These are phyloP conservation scores for Serinus canaria DNA, from an alignment of 2,113 vertebrate species.

Conservation along the genomic window DNA sequence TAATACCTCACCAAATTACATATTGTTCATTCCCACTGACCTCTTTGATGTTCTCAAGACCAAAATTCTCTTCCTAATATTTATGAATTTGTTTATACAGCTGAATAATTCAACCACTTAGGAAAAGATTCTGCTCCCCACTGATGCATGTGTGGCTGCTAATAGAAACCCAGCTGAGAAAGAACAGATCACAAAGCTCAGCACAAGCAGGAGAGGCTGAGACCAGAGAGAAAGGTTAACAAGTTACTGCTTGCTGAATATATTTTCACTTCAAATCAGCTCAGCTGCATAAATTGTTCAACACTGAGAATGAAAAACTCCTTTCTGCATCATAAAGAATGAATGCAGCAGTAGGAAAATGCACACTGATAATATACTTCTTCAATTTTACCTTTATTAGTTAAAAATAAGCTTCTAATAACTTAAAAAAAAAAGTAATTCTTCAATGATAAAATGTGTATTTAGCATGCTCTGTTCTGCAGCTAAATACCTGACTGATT, in stretches of 20 bases:
- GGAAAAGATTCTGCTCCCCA: slow-evolving; percentile 5
- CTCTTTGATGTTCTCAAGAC: slow-evolving; percentile 8
- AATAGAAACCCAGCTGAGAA: slow-evolving; percentile 56
- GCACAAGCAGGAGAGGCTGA: neutral
- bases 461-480: neutral
- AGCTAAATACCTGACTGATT: neutral
- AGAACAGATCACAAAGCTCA: slow-evolving; percentile 42
- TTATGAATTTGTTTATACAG: slow-evolving; percentile 55
- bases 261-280: slow-evolving; percentile 26
- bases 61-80: neutral
- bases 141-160: slow-evolving; percentile 2
- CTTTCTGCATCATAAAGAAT: neutral
- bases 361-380: neutral
- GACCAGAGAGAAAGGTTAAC: slow-evolving; percentile 42
- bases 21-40: neutral
- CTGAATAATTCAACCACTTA: slow-evolving; percentile 51
- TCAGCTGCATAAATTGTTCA: slow-evolving; percentile 17
- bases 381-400: neutral
- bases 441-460: neutral
- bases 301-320: neutral
- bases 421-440: neutral
- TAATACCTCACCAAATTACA: slow-evolving; percentile 29
- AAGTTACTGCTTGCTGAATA: neutral
- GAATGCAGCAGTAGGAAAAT: neutral
- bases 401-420: neutral